Conservation (phyloP, 2,113 vertebrate species). For the Ammospiza nelsoni region DNA sequence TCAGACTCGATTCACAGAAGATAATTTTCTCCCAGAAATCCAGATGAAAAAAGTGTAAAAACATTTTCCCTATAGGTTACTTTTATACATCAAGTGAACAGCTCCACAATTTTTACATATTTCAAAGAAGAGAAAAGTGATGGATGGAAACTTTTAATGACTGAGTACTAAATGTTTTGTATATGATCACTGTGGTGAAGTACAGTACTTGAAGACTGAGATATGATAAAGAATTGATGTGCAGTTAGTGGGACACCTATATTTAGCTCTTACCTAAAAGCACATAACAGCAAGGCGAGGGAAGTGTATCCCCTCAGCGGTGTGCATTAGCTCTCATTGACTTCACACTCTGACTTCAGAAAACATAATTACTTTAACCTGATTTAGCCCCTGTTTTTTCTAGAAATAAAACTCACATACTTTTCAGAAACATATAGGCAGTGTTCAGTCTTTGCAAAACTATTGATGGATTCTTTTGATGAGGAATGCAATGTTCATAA, state of each 20-base stretch:
- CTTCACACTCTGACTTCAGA: slow-evolving; percentile 3
- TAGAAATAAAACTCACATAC: rapidly evolving
- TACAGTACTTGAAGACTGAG: background rate
- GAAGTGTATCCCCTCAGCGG: background rate
- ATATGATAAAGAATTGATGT: slow-evolving; percentile 55
- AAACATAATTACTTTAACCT: slow-evolving; percentile 19
- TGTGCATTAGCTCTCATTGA: background rate
- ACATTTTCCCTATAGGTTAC: background rate
- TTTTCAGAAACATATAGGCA: background rate
- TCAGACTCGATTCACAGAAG: background rate
- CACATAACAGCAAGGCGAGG: background rate
- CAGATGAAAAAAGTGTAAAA: background rate
- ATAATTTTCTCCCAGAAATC: background rate
- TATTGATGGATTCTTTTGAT: background rate
- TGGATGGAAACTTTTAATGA: background rate
- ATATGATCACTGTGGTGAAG: background rate
- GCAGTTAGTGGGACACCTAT: slow-evolving; percentile 17
- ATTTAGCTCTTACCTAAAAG: slow-evolving; percentile 43
- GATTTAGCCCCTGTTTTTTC: background rate
- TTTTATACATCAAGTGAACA: background rate
- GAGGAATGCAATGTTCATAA: rapidly evolving
- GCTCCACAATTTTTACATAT: background rate
- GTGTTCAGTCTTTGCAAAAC: background rate
- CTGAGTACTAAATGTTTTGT: background rate
- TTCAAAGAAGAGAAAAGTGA: background rate